These are phyloP conservation scores for Paramacrobiotus metropolitanus DNA, from an alignment of 1,140 invertebrate genomes.

Conservation along the genomic window DNA sequence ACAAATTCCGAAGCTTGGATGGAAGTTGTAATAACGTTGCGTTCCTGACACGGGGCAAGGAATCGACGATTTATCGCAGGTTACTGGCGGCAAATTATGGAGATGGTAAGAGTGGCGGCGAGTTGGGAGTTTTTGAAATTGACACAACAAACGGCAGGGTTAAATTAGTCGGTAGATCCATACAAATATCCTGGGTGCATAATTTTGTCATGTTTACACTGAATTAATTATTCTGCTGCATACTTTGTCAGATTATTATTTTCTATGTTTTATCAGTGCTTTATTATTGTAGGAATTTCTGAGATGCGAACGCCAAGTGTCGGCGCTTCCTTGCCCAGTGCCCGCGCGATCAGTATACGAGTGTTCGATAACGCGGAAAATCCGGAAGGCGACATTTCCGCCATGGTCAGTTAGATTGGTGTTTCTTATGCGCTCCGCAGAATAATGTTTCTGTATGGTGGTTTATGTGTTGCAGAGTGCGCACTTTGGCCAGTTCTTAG, in stretches of 20 bases:
- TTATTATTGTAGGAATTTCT: too few relatives aligned
- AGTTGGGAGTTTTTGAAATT: not conserved
- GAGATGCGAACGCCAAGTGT: too few relatives aligned
- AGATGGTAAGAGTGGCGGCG: not conserved
- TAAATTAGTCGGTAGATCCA: too few relatives aligned
- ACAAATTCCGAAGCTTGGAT: not conserved
- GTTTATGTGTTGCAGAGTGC: not conserved
- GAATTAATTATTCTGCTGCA: too few relatives aligned
- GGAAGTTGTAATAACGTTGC: conserved; percentile 1
- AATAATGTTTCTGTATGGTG: too few relatives aligned
- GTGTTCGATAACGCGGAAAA: not conserved
- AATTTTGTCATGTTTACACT: too few relatives aligned
- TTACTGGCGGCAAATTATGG: not conserved
- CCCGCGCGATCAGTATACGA: not conserved
- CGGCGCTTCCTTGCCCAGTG: not conserved
- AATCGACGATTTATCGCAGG: not conserved
- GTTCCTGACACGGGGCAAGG: not conserved
- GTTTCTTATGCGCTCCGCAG: too few relatives aligned
- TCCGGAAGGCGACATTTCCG: not conserved
- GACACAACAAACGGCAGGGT: too few relatives aligned
- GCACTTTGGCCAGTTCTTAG: not conserved
- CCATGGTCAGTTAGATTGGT: not conserved
- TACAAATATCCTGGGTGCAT: too few relatives aligned
- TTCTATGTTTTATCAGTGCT: too few relatives aligned
- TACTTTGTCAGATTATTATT: too few relatives aligned